A percentile compares a stretch with the other conserved stretches of the same genome.
Conservation (phyloP, 2,797 vertebrate species). For the Craterocephalus amniculus region DNA sequence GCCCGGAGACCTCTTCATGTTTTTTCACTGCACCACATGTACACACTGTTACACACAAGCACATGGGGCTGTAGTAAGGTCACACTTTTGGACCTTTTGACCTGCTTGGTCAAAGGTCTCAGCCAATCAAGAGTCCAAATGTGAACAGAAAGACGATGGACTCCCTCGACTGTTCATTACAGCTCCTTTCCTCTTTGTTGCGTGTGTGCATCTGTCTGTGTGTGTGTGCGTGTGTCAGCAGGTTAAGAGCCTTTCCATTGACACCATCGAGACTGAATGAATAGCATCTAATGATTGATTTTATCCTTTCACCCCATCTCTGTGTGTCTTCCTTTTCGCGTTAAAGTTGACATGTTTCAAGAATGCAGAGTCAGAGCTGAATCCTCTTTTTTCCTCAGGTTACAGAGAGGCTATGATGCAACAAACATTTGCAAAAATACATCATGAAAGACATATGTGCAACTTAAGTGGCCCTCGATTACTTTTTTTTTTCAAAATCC, state of each 20-base stretch:
- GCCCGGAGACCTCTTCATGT: neutral
- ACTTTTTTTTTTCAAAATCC: neutral
- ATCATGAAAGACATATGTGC: neutral
- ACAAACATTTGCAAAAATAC: constrained; percentile 10
- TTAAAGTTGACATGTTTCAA: constrained; percentile 54
- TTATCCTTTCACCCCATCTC: constrained; percentile 65
- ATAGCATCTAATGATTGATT: constrained; percentile 79
- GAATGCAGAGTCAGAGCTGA: constrained; percentile 17
- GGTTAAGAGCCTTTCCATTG: constrained; percentile 75
- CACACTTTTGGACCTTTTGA: constrained; percentile 65
- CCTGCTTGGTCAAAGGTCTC: constrained; percentile 74
- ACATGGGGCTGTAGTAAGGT: constrained; percentile 31
- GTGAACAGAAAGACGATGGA: constrained; percentile 78
- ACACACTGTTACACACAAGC: constrained; percentile 4
- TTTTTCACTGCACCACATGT: constrained; percentile 11
- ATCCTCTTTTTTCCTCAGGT: constrained; percentile 36
- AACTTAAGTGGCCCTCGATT: neutral
- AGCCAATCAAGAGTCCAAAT: constrained; percentile 77
- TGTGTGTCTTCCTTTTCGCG: constrained; percentile 58
- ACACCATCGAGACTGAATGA: constrained; percentile 68
- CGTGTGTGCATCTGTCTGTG: constrained; percentile 43
- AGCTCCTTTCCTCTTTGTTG: constrained; percentile 41
- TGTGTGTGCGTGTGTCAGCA: constrained; percentile 68
- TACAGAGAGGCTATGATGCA: constrained; percentile 13
- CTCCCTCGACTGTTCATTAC: constrained; percentile 82